These are phyloP conservation scores for Sisyra terminalis DNA, from an alignment of 2,888 invertebrate species.

Conservation along the genomic window DNA sequence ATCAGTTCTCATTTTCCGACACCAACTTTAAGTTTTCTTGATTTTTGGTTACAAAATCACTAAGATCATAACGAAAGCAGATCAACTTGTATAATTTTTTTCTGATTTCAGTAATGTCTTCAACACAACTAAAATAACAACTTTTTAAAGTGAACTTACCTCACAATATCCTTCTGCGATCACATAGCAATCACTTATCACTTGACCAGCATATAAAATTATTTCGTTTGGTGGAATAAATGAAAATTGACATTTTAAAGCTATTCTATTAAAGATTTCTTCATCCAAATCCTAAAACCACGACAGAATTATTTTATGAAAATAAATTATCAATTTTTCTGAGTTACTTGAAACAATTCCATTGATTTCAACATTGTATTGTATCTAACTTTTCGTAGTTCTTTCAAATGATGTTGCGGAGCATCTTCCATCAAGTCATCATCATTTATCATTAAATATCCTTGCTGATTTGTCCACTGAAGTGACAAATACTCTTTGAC, in stretches of 20 bases:
- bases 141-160: background rate
- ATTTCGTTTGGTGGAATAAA: constrained; percentile 1
- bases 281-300: background rate
- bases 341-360: background rate
- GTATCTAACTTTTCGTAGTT: too few species aligned
- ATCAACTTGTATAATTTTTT: too few species aligned
- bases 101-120: too few species aligned
- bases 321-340: background rate
- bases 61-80: too few species aligned
- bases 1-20: too few species aligned
- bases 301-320: background rate
- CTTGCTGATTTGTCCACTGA: background rate
- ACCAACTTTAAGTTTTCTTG: too few species aligned
- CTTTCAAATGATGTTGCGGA: background rate
- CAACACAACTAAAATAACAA: too few species aligned
- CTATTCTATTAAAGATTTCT: background rate
- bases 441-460: background rate
- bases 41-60: too few species aligned
- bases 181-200: background rate
- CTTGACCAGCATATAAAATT: background rate
- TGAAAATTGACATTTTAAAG: background rate
- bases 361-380: background rate
- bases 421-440: background rate
- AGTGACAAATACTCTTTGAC: constrained; percentile 1
- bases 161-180: constrained; percentile 1